Evolutionary conservation across 2,888 invertebrate species (phyloP).

Genomic region (Apodemia duryi): DNA sequence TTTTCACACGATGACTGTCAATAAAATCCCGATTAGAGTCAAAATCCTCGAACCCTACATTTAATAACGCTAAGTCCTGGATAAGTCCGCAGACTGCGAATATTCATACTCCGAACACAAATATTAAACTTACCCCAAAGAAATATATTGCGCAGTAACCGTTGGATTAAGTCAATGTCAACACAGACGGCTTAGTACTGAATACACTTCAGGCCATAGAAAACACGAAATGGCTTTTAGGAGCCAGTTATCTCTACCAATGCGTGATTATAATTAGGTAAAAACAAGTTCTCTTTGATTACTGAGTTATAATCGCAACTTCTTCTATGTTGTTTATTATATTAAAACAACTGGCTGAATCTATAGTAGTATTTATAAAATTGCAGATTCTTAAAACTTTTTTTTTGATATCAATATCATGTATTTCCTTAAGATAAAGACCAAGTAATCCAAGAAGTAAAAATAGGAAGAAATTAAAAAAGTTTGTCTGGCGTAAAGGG

Average conservation of each 20-base stretch:
- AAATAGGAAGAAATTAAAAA: too few relatives aligned
- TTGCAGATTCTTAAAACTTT: too few relatives aligned
- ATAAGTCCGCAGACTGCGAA: slow-evolving; percentile 39
- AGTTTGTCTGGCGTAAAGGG: too few relatives aligned
- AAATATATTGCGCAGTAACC: slow-evolving; percentile 58
- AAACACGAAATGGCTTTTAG: neutral
- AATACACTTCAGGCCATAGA: slow-evolving; percentile 23
- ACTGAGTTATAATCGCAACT: too few relatives aligned
- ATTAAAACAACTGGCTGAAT: too few relatives aligned
- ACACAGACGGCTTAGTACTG: slow-evolving; percentile 40
- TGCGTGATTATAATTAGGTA: neutral
- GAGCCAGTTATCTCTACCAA: neutral
- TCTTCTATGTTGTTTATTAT: too few relatives aligned
- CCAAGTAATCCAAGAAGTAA: too few relatives aligned
- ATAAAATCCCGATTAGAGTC: slow-evolving; percentile 29
- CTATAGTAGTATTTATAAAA: too few relatives aligned
- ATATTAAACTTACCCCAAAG: slow-evolving; percentile 68
- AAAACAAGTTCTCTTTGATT: too few relatives aligned
- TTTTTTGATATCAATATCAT: too few relatives aligned
- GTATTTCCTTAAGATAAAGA: too few relatives aligned
- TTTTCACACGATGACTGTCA: slow-evolving; percentile 24
- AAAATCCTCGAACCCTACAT: slow-evolving; percentile 39
- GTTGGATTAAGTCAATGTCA: slow-evolving; percentile 55
- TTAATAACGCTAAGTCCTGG: slow-evolving; percentile 48
- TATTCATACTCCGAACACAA: slow-evolving; percentile 52